Percentiles rank a stretch among this genome's conserved stretches.
Evolutionary conservation across 2,113 vertebrate species (phyloP).

Genomic region (Piprites chloris): DNA sequence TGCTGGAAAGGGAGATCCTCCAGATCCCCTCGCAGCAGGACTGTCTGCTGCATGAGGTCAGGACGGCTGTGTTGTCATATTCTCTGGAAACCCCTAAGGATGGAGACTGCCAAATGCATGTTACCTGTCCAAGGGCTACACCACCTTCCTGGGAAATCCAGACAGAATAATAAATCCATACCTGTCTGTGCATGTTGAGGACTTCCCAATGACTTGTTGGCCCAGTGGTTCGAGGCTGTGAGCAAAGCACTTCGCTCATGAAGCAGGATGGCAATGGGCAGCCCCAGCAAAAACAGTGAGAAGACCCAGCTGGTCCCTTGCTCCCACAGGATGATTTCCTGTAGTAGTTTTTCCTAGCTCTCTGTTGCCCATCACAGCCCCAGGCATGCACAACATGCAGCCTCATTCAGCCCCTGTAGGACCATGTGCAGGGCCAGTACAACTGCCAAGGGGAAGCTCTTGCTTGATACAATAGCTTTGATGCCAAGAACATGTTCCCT

Average conservation of each 20-base stretch:
- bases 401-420: not conserved
- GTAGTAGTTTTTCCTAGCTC: not conserved
- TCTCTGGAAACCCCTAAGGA: not conserved
- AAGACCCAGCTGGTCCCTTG: not conserved
- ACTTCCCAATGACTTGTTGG: not conserved
- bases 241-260: not conserved
- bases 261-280: not conserved
- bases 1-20: not conserved
- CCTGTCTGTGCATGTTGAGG: not conserved
- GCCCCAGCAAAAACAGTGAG: not conserved
- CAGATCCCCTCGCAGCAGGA: not conserved
- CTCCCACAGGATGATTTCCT: not conserved
- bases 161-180: not conserved
- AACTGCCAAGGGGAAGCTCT: not conserved
- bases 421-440: not conserved
- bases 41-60: rapidly evolving
- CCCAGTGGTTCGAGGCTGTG: not conserved
- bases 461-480: not conserved
- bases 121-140: not conserved
- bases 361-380: not conserved
- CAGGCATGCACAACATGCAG: not conserved
- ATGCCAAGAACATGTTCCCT: not conserved
- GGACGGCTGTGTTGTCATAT: not conserved
- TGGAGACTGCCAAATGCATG: not conserved
- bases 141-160: not conserved